These are phyloP conservation scores for Oryzias woworae DNA, from an alignment of 2,113 vertebrate genomes.

Conservation along the genomic window DNA sequence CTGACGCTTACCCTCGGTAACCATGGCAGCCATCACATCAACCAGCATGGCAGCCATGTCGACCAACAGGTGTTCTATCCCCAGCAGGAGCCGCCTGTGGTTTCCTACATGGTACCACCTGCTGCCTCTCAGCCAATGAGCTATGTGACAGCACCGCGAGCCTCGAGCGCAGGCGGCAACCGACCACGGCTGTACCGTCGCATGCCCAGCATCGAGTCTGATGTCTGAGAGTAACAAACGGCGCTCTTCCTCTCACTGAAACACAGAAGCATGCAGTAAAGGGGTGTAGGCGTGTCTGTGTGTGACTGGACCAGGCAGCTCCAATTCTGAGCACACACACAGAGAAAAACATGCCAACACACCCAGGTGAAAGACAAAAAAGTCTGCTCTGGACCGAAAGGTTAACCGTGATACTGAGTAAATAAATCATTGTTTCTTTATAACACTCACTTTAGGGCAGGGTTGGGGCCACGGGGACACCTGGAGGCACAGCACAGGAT, in stretches of 20 bases:
- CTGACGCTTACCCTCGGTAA: conserved; percentile 82
- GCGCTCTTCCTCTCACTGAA: conserved; percentile 39
- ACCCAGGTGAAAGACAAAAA: conserved; percentile 13
- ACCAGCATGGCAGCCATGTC: conserved; percentile 63
- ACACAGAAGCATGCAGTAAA: conserved; percentile 51
- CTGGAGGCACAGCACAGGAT: conserved; percentile 47
- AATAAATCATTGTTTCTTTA: conserved; percentile 55
- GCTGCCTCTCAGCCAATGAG: conserved; percentile 86
- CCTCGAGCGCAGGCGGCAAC: conserved; percentile 93
- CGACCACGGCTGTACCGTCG: conserved; percentile 92
- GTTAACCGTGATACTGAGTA: conserved; percentile 45
- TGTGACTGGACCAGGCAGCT: conserved; percentile 56
- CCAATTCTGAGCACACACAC: conserved; percentile 57
- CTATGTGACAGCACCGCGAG: conserved; percentile 87
- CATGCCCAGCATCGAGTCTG: conserved; percentile 99
- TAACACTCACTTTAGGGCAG: conserved; percentile 32
- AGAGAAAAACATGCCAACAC: conserved; percentile 22
- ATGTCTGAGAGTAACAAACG: conserved; percentile 81
- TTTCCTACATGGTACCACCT: conserved; percentile 95
- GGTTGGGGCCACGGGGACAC: conserved; percentile 49
- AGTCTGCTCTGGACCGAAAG: conserved; percentile 32
- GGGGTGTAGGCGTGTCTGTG: conserved; percentile 46
- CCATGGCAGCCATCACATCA: conserved; percentile 80
- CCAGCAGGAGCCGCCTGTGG: conserved; percentile 83
- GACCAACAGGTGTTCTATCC: conserved; percentile 80